Percentiles rank a stretch among this genome's conserved stretches.
These are phyloP conservation scores for Lipotes vexillifer DNA, from an alignment of 2,113 vertebrate genomes.

Conservation along the genomic window DNA sequence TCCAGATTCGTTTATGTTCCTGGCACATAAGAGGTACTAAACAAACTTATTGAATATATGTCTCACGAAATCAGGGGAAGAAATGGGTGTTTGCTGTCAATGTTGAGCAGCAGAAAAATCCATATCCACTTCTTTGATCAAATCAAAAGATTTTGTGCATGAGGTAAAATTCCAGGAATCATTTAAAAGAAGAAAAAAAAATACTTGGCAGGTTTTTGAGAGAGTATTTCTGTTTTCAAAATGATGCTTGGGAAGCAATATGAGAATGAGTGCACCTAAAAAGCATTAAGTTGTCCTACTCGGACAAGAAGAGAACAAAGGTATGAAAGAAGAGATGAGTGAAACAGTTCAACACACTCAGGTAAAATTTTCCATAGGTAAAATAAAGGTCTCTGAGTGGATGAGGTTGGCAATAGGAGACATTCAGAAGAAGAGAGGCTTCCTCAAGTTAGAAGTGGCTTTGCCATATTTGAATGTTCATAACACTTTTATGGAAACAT, in stretches of 20 bases:
- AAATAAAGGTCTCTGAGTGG: background rate
- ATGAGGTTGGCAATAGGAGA: background rate
- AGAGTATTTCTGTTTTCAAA: slow-evolving; percentile 15
- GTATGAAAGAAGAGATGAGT: background rate
- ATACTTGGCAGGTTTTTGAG: background rate
- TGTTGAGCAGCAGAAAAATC: background rate
- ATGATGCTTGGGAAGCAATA: background rate
- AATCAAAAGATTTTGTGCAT: background rate
- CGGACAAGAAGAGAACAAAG: background rate
- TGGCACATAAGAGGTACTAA: background rate
- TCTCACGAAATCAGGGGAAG: background rate
- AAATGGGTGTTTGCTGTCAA: background rate
- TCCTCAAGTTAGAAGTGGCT: background rate
- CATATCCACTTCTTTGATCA: background rate
- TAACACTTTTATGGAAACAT: background rate
- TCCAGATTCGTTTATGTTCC: background rate
- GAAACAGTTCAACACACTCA: background rate
- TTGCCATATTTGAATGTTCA: background rate
- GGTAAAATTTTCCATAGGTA: background rate
- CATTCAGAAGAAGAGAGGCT: background rate
- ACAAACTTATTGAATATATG: background rate
- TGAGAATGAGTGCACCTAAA: background rate
- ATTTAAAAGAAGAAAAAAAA: background rate
- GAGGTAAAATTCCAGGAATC: background rate
- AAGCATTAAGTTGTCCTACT: background rate